A percentile compares a stretch with the other conserved stretches of the same genome.
Conservation (phyloP, 2,888 invertebrate genomes). For the Synergus japonicus region DNA sequence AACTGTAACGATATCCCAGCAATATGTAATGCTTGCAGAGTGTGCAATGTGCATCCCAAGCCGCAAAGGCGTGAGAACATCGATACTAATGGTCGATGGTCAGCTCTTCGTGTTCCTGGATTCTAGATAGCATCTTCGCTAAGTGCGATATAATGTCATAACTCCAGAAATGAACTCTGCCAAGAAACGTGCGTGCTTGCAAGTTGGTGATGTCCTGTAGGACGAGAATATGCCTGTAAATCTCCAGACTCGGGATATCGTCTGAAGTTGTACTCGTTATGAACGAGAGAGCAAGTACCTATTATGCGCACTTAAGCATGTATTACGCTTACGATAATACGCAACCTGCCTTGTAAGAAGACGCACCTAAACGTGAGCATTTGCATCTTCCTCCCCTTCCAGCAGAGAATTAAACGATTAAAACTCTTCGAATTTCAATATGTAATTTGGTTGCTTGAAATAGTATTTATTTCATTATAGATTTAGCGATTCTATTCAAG, state of each 20-base stretch:
- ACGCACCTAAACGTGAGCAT: conserved; percentile 47
- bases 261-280: conserved; percentile 31
- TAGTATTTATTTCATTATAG: conserved; percentile 32
- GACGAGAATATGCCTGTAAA: conserved; percentile 21
- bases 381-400: conserved; percentile 38
- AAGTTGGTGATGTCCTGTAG: conserved; percentile 12
- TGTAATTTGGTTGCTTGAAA: conserved; percentile 6
- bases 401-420: too few species aligned
- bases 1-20: conserved; percentile 58
- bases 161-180: conserved; percentile 63
- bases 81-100: conserved; percentile 70
- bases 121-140: conserved; percentile 67
- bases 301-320: conserved; percentile 48
- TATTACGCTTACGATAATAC: conserved; percentile 46
- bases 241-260: not conserved
- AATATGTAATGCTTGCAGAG: conserved; percentile 63
- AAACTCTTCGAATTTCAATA: not conserved
- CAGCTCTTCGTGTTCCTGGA: conserved; percentile 66
- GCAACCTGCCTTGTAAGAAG: conserved; percentile 38
- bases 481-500: conserved; percentile 28
- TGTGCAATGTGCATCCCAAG: conserved; percentile 49
- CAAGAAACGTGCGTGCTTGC: conserved; percentile 44
- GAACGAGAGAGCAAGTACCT: conserved; percentile 43
- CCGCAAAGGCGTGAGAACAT: conserved; percentile 70
- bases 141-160: conserved; percentile 71